Evolutionary conservation across 2,888 invertebrate species (phyloP), one percentile per base, ranked within the genome.

Genomic region (Leptinotarsa peninsularis): DNA sequence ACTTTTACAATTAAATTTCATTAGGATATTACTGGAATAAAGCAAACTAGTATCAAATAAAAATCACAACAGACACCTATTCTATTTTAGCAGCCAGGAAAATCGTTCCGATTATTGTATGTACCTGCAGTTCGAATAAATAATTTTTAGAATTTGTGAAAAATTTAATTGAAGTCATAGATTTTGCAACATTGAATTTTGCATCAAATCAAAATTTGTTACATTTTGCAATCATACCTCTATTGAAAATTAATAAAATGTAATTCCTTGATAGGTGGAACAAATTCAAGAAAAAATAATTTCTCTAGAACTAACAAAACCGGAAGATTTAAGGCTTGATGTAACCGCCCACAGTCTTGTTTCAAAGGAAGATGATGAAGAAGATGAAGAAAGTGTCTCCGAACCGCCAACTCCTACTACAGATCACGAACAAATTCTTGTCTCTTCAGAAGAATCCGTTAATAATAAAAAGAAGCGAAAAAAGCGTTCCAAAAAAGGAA

Each of bases 241-340:
- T 14, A 14, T 21, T 2, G 23, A 23, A 13, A 23, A 21, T 21
- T 4, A 58, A 21, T 15, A 4, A 58, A 58, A 23, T 23, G 4
- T 58, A 13, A 58, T 58, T 58, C 7, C 70, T 60, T 60, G 60
- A 23, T 88, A 95, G 96, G 96, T 96, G 88, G 96, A 96, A 91
- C 96, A 96, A 78, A 93, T 96, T 79, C 94, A 95, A 89, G 96
- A 96, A 89, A 96, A 96, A 90, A 96, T 96, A 83, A 95, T 96
- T 89, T 96, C 96, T 75, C 89, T 96, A 89, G 96, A 96, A 89
- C 89, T 96, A 86, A 94, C 94, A 78, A 92, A 87, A 81, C 84
- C 87, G 49, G 82, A 84, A 52, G 79, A 79, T 33, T 66, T 74
- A 33, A 71, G 74, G 33, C 68, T 84, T n/a, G 74, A 83, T 17